phyloP scores from a whole-genome alignment of 2,888 invertebrate species.

The Limnephilus auricula region DNA sequence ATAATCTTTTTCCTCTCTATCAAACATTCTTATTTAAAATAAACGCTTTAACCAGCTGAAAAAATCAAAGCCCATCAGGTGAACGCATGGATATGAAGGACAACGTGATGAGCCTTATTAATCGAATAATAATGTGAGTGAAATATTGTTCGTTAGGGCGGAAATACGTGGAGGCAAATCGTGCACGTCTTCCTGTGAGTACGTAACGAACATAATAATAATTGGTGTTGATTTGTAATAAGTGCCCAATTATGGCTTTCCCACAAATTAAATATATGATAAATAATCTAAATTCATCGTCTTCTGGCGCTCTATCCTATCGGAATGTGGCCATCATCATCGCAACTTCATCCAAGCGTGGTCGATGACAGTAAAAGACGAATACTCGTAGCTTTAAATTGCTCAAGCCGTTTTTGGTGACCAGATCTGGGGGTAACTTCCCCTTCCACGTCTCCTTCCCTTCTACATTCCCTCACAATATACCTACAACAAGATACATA shows the following conservation, averaged over 20 bases:
- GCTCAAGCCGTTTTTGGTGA: no score
- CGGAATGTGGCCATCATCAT: not conserved
- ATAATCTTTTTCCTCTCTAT: not conserved
- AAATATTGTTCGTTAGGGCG: not conserved
- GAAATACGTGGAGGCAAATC: not conserved
- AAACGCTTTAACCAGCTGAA: not conserved
- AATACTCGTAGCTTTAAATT: no score
- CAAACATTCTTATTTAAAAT: not conserved
- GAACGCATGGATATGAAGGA: not conserved
- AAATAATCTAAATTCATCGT: not conserved
- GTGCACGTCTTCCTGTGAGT: not conserved
- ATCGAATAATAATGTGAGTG: not conserved
- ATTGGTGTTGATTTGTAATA: not conserved
- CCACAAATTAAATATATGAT: not conserved
- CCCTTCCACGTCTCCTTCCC: no score
- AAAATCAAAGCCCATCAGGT: not conserved
- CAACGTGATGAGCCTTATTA: not conserved
- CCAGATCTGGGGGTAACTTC: no score
- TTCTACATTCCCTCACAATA: no score
- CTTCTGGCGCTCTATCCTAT: not conserved
- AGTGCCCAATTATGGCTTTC: not conserved
- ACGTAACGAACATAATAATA: not conserved
- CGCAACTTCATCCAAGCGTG: not conserved
- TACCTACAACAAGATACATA: no score
- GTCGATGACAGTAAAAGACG: no score